phyloP scores from a whole-genome alignment of 2,888 invertebrate genomes.

The Pelosia muscerda region DNA sequence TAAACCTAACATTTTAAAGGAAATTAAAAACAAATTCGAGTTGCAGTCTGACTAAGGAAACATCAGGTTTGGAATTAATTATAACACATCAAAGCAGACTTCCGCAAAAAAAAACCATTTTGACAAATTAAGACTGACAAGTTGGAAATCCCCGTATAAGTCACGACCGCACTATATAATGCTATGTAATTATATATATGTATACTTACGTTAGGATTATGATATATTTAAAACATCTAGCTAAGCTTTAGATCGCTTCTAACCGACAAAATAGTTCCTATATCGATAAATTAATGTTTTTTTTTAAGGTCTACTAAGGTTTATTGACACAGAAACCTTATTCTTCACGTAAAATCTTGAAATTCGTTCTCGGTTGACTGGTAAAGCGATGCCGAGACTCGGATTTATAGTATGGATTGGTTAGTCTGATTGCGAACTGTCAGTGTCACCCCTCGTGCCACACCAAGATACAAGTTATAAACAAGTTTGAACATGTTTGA shows the following conservation, averaged over 20 bases:
- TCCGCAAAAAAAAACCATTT: not conserved
- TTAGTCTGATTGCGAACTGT: too few species aligned
- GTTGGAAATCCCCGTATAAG: conserved; percentile 1
- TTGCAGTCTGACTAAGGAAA: too few species aligned
- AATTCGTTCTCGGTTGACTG: not conserved
- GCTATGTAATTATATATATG: conserved; percentile 48
- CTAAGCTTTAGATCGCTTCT: conserved; percentile 76
- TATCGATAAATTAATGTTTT: conserved; percentile 41
- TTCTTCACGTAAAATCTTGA: not conserved
- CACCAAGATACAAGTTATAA: too few species aligned
- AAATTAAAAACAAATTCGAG: too few species aligned
- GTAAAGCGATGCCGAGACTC: not conserved
- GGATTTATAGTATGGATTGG: too few species aligned
- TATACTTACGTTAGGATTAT: conserved; percentile 46
- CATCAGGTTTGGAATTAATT: too few species aligned
- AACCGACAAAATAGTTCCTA: conserved; percentile 73
- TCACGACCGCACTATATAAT: conserved; percentile 22
- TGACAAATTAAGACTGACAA: conserved; percentile 13
- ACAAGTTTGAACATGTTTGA: too few species aligned
- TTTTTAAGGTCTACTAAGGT: conserved; percentile 41
- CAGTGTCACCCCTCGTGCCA: too few species aligned
- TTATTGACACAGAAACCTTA: conserved; percentile 33
- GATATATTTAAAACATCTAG: conserved; percentile 46
- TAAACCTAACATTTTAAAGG: too few species aligned
- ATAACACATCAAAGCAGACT: not conserved